phyloP scores from a whole-genome alignment of 92 coral and sea anemone species.

The Blastomussa wellsi region DNA sequence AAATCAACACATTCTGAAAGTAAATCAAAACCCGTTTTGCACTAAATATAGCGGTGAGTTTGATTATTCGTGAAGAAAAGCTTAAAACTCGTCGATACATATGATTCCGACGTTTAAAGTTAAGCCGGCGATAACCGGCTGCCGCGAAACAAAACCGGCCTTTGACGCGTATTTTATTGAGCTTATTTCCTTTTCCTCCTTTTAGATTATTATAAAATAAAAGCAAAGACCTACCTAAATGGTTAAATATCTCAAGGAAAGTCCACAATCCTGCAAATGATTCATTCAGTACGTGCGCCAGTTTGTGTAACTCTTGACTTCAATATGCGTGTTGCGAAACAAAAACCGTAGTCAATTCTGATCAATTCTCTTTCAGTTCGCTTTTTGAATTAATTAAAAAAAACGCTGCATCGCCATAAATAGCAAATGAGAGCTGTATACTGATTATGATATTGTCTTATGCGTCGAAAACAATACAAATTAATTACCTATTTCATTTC shows the following conservation, averaged over 20 bases:
- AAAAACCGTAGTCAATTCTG: constrained; percentile 6
- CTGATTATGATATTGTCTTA: constrained; percentile 9
- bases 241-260: background rate
- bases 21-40: background rate
- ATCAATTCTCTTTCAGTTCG: background rate
- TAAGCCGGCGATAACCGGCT: background rate
- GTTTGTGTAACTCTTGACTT: background rate
- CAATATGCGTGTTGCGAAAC: constrained; percentile 1
- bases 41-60: background rate
- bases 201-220: background rate
- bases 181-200: background rate
- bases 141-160: background rate
- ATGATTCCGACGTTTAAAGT: background rate
- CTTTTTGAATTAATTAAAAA: constrained; percentile 28
- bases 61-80: background rate
- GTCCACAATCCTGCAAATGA: background rate
- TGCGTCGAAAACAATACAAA: constrained; percentile 2
- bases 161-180: background rate
- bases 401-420: constrained; percentile 20
- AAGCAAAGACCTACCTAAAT: constrained; percentile 13
- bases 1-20: background rate
- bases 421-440: constrained; percentile 32
- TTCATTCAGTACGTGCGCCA: background rate
- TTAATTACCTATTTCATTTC: background rate
- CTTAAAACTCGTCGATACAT: background rate